Conservation (phyloP, 1,140 invertebrate species). For the Pectinophora gossypiella region DNA sequence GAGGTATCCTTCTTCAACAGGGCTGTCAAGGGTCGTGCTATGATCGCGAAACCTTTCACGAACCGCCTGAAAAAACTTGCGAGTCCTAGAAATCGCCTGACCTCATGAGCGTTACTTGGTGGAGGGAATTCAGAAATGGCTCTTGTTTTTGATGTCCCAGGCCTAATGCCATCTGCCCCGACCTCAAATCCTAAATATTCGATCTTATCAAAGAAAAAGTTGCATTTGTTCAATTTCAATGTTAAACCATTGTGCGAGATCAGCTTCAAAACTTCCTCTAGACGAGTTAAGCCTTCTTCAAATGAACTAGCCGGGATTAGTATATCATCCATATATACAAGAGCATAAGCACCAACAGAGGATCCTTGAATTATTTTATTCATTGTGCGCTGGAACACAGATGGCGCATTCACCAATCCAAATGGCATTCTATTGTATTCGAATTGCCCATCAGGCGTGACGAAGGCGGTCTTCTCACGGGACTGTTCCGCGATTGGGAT, state of each 20-base stretch:
- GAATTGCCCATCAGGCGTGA: not conserved
- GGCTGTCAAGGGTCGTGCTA: constrained; percentile 21
- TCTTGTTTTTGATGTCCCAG: constrained; percentile 22
- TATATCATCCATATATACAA: constrained; percentile 9
- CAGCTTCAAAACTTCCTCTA: constrained; percentile 24
- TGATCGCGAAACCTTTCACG: constrained; percentile 20
- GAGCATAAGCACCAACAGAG: constrained; percentile 23
- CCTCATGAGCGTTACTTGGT: constrained; percentile 22
- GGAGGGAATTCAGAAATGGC: not conserved
- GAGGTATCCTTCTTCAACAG: constrained; percentile 19
- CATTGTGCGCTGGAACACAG: constrained; percentile 5
- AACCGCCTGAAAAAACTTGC: constrained; percentile 37
- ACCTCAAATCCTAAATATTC: constrained; percentile 30
- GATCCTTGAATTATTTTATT: constrained; percentile 4
- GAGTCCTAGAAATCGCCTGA: constrained; percentile 33
- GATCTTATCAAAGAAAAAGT: constrained; percentile 26
- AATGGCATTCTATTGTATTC: not conserved
- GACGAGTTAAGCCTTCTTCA: constrained; percentile 22
- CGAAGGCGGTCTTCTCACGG: not conserved
- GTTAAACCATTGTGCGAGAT: constrained; percentile 25
- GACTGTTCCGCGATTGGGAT: not conserved
- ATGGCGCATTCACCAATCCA: constrained; percentile 2
- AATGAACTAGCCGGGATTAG: constrained; percentile 18
- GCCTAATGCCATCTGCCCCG: constrained; percentile 17
- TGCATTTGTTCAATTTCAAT: constrained; percentile 30